These are phyloP conservation scores for Dolichopus griseipennis DNA, from an alignment of 2,888 invertebrate species.

Conservation along the genomic window DNA sequence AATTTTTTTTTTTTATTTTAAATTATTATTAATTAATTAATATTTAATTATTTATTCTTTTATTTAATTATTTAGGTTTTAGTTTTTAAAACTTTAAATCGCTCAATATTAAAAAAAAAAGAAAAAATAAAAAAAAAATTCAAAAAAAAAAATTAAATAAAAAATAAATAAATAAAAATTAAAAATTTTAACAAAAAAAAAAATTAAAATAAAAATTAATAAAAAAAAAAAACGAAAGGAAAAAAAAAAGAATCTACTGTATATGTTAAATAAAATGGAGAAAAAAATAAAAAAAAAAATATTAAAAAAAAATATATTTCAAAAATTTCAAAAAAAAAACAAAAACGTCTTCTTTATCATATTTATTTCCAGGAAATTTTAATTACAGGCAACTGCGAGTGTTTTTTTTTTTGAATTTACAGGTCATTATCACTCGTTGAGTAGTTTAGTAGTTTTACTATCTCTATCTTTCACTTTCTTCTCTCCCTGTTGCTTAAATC, in stretches of 20 bases:
- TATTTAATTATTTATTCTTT: too few relatives aligned
- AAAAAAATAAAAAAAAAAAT: not conserved
- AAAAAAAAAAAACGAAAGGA: not conserved
- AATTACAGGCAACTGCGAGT: too few relatives aligned
- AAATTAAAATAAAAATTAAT: not conserved
- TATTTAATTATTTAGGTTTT: not conserved
- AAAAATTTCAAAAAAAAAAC: not conserved
- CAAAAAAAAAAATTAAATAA: not conserved
- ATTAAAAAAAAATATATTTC: not conserved
- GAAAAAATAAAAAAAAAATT: not conserved
- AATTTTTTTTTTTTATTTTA: too few relatives aligned
- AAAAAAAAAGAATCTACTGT: not conserved
- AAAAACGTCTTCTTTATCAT: not conserved
- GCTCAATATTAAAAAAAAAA: not conserved
- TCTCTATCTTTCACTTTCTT: too few relatives aligned
- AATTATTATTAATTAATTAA: too few relatives aligned
- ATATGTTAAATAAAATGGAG: not conserved
- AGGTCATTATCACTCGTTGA: too few relatives aligned
- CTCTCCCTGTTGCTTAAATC: too few relatives aligned
- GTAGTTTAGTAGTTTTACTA: too few relatives aligned
- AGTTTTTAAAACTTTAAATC: not conserved
- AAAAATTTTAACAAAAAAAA: not conserved
- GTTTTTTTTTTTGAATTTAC: too few relatives aligned
- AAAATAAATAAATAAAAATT: not conserved
- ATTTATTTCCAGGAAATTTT: too few relatives aligned